These are phyloP conservation scores for Metopolophium dirhodum DNA, from an alignment of 1,140 invertebrate genomes.

Conservation along the genomic window DNA sequence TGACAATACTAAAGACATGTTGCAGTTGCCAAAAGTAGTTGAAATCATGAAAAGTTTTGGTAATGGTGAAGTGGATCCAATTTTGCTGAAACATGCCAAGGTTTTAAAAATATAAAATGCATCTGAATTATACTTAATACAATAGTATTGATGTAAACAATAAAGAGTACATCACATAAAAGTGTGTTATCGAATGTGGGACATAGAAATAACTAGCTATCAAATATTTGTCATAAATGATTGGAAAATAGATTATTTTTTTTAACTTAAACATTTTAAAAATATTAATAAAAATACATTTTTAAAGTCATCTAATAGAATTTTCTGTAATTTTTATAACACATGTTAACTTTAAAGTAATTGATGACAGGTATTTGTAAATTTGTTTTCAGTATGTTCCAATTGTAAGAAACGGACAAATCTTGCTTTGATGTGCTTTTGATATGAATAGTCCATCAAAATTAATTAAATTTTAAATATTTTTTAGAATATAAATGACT, in stretches of 20 bases:
- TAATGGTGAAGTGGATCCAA: slow-evolving; percentile 17
- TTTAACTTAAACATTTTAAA: too few species aligned
- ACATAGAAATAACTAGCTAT: neutral
- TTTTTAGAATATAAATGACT: neutral
- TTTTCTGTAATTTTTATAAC: neutral
- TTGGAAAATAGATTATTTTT: neutral
- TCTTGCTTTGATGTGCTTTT: neutral
- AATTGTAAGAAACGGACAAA: neutral
- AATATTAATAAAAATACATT: too few species aligned
- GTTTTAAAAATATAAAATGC: neutral
- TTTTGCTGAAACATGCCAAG: slow-evolving; percentile 11
- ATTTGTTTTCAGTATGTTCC: neutral
- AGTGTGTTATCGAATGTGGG: too few species aligned
- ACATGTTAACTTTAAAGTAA: neutral
- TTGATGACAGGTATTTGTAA: neutral
- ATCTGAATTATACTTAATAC: neutral
- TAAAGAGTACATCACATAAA: too few species aligned
- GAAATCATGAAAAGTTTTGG: slow-evolving; percentile 30
- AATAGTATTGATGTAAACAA: neutral
- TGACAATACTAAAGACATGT: slow-evolving; percentile 19
- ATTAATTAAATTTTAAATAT: neutral
- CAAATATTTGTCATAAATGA: neutral
- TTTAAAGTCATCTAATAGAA: too few species aligned
- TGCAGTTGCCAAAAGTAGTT: slow-evolving; percentile 40
- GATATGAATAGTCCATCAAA: neutral